Evolutionary conservation across 2,888 invertebrate genomes (phyloP).

Genomic region (Phanerotoma sp.): DNA sequence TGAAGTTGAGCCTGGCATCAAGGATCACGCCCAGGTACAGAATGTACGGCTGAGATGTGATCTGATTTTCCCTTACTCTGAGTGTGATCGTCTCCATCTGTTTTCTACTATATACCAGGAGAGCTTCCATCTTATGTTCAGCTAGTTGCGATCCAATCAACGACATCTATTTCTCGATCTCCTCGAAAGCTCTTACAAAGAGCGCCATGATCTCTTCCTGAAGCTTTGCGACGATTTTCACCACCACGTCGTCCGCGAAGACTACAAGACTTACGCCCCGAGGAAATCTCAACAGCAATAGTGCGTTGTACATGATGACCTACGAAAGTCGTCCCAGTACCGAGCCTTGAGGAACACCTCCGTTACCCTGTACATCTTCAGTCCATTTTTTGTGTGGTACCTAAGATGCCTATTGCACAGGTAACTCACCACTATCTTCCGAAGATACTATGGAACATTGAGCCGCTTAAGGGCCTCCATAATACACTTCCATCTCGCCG

Average conservation of each 20-base stretch:
- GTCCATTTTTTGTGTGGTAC: slow-evolving; percentile 28
- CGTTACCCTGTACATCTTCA: slow-evolving; percentile 12
- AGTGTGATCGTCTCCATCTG: slow-evolving; percentile 18
- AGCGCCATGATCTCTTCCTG: no score
- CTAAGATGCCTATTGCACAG: slow-evolving; percentile 25
- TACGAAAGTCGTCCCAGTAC: slow-evolving; percentile 24
- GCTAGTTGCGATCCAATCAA: slow-evolving; percentile 24
- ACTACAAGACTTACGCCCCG: not conserved
- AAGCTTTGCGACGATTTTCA: no score
- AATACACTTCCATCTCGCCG: slow-evolving; percentile 18
- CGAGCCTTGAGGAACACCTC: slow-evolving; percentile 27
- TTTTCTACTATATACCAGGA: slow-evolving; percentile 23
- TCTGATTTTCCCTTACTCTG: slow-evolving; percentile 8
- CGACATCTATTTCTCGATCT: slow-evolving; percentile 8
- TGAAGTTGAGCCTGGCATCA: slow-evolving; percentile 28
- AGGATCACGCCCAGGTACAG: slow-evolving; percentile 31
- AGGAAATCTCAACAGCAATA: not conserved
- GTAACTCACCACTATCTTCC: slow-evolving; percentile 29
- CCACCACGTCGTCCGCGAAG: slow-evolving; percentile 19
- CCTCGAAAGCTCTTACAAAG: no score
- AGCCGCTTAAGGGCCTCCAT: slow-evolving; percentile 16
- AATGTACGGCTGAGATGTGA: slow-evolving; percentile 23
- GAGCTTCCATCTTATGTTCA: slow-evolving; percentile 29
- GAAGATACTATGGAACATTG: slow-evolving; percentile 28
- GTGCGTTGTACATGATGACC: slow-evolving; percentile 20